Base-by-base conservation (phyloP, 2,113 vertebrate species). In the Microtus pennsylvanicus region DNA sequence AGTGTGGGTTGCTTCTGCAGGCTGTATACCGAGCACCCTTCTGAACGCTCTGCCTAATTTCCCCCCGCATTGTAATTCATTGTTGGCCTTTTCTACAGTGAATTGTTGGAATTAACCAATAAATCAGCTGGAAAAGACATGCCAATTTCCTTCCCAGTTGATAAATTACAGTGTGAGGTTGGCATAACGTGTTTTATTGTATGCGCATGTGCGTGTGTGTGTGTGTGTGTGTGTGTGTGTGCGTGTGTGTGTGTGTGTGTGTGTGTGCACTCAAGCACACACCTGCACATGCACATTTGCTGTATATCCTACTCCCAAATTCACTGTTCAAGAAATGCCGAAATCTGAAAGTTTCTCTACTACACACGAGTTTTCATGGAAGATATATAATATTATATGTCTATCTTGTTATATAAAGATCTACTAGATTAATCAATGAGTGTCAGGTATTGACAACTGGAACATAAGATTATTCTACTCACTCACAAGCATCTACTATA, bases 51-150 rank as follows among this genome's bases (percentile, higher is more conserved):
- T 97, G 93, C 93, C 97, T 98, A 99, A 98, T 98, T 98, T 98
- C 97, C n/a, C 16, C 85, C 96, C 76, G 77, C 94, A 94, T 98
- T 98, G 98, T 98, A 99, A 99, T 99, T 99, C 98, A 98, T 98
- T 98, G 98, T 98, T 99, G 98, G 98, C 98, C 98, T 99, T 99
- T 99, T 98, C 98, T 72, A 82, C 98, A 98, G 97, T 98, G 98
- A 98, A 98, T 98, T 98, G 98, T 98, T 98, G 96, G 98, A 98
- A 99, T 99, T 98, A 98, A 98, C 98, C 98, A 98, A 99, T 99
- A 99, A 99, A 99, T 99, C 98, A 99, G 97, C 96, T 98, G 97
- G 96, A 98, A 98, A 98, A 99, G 98, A 98, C 98, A 98, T 98
- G 98, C 98, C 98, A 98, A 98, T 99, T 99, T 99, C 98, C 98